Conservation (phyloP, 2,888 invertebrate species). For the Tinea semifulvella region DNA sequence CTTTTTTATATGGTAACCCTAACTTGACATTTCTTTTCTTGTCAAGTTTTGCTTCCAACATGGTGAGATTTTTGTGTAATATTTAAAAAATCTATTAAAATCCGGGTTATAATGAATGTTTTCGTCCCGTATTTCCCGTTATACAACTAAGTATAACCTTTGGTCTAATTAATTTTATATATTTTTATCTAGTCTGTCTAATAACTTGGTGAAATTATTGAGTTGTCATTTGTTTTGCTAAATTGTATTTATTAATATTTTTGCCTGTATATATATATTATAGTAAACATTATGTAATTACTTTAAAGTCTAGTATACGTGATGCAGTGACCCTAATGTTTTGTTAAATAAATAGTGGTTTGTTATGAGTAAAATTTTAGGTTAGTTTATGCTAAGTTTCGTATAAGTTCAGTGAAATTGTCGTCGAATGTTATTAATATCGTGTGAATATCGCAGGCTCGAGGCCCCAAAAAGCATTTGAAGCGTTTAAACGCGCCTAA, state of each 20-base stretch:
- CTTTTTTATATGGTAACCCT: background rate
- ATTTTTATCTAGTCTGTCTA: background rate
- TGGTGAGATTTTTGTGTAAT: slow-evolving; percentile 43
- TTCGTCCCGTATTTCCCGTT: background rate
- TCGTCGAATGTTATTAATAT: slow-evolving; percentile 18
- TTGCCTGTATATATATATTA: background rate
- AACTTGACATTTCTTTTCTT: slow-evolving; percentile 29
- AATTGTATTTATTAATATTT: slow-evolving; percentile 2
- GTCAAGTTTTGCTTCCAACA: slow-evolving; percentile 46
- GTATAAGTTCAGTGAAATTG: background rate
- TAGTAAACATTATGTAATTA: background rate
- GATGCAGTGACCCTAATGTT: background rate
- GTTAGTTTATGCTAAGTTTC: background rate
- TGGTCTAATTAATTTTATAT: background rate
- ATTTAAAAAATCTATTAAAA: slow-evolving; percentile 36
- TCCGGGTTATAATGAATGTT: slow-evolving; percentile 23
- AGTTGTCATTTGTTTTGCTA: background rate
- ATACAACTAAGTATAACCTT: background rate
- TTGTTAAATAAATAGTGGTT: background rate
- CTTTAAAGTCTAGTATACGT: background rate
- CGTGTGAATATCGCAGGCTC: slow-evolving; percentile 72
- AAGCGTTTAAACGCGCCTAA: slow-evolving; percentile 99
- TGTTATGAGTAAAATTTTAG: background rate
- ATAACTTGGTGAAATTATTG: background rate
- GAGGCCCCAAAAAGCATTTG: slow-evolving; percentile 99